phyloP scores from a whole-genome alignment of 2,888 invertebrate species.

The Ypsolopha sequella region DNA sequence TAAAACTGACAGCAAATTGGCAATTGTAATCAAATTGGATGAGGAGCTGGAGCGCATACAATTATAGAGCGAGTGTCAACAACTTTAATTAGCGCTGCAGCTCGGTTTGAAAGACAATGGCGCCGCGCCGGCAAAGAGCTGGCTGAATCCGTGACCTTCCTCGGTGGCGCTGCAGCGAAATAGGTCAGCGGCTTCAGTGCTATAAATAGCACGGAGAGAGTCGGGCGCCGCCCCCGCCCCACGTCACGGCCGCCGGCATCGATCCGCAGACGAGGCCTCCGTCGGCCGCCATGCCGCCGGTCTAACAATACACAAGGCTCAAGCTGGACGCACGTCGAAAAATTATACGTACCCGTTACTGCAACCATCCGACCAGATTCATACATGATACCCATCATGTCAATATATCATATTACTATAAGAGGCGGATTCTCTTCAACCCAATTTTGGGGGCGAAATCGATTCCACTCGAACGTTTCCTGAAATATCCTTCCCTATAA shows the following conservation, averaged over 20 bases:
- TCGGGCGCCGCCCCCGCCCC: conserved; percentile 62
- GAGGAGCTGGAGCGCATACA: conserved; percentile 29
- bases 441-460: neutral
- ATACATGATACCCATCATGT: neutral
- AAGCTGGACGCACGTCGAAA: neutral
- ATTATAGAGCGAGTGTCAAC: conserved; percentile 48
- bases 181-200: conserved; percentile 70
- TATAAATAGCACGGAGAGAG: conserved; percentile 70
- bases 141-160: conserved; percentile 69
- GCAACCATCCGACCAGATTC: neutral
- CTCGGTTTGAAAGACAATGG: conserved; percentile 62
- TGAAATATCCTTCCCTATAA: neutral
- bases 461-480: neutral
- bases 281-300: conserved; percentile 14
- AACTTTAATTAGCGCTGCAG: conserved; percentile 67
- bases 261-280: conserved; percentile 18
- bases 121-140: conserved; percentile 56
- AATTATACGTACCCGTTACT: neutral
- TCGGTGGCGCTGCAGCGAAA: conserved; percentile 62
- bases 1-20: neutral
- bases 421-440: neutral
- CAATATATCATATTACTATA: neutral
- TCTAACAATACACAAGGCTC: conserved; percentile 21
- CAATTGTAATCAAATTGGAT: neutral
- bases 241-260: conserved; percentile 23